These are phyloP conservation scores for Leptinotarsa texana DNA, from an alignment of 1,140 invertebrate genomes.

Conservation along the genomic window DNA sequence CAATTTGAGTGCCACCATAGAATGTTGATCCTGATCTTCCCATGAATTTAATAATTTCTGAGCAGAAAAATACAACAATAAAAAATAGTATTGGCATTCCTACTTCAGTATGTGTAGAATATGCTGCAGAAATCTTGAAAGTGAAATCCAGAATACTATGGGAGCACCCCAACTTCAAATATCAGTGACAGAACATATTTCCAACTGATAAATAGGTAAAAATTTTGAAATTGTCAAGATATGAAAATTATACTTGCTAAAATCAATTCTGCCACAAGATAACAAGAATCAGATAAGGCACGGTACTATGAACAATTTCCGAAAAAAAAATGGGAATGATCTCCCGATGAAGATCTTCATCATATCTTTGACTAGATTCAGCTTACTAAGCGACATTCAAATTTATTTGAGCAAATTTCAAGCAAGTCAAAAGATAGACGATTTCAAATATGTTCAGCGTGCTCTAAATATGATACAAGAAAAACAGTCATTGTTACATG, in stretches of 20 bases:
- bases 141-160: too few species aligned
- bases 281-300: slow-evolving; percentile 10
- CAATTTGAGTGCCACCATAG: background rate
- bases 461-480: background rate
- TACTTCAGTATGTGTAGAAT: too few species aligned
- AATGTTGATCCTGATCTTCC: too few species aligned
- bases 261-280: background rate
- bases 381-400: slow-evolving; percentile 6
- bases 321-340: background rate
- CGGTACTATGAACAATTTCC: slow-evolving; percentile 5
- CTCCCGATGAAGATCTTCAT: background rate
- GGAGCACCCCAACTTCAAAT: background rate
- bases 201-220: background rate
- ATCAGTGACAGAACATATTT: background rate
- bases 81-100: too few species aligned
- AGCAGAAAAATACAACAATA: too few species aligned
- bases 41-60: too few species aligned
- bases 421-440: slow-evolving; percentile 24
- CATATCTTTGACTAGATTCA: slow-evolving; percentile 27
- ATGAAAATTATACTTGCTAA: background rate
- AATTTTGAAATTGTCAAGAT: background rate
- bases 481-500: background rate
- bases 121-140: too few species aligned
- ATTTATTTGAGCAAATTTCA: slow-evolving; percentile 25
- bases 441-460: slow-evolving; percentile 19